Conservation (phyloP, 1,140 invertebrate genomes). For the Drosophila kepulauana region DNA sequence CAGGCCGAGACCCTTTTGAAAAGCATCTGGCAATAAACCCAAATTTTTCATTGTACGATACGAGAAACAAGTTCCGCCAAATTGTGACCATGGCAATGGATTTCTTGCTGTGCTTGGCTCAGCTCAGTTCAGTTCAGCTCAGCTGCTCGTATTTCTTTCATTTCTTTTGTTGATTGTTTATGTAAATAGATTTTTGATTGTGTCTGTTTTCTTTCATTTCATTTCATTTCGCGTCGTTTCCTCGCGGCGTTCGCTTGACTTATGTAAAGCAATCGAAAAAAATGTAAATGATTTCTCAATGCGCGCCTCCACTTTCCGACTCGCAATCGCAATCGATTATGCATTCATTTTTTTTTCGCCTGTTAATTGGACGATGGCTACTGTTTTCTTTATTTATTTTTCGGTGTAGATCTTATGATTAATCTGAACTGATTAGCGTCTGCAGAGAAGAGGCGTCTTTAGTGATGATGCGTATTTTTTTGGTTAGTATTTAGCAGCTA, state of each 20-base stretch:
- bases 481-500: slow-evolving; percentile 28
- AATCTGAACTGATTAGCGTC: slow-evolving; percentile 24
- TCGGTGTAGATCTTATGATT: slow-evolving; percentile 1
- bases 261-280: slow-evolving; percentile 70
- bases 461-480: background rate
- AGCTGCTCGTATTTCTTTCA: slow-evolving; percentile 48
- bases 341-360: slow-evolving; percentile 63
- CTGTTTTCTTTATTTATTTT: slow-evolving; percentile 35
- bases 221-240: slow-evolving; percentile 24
- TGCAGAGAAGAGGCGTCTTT: background rate
- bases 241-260: slow-evolving; percentile 36
- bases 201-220: slow-evolving; percentile 24
- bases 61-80: slow-evolving; percentile 78
- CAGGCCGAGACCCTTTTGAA: slow-evolving; percentile 54
- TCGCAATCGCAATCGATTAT: slow-evolving; percentile 65
- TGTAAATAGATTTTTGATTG: slow-evolving; percentile 38
- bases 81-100: slow-evolving; percentile 82
- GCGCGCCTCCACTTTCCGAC: slow-evolving; percentile 23
- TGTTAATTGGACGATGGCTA: slow-evolving; percentile 64
- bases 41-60: slow-evolving; percentile 27
- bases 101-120: slow-evolving; percentile 45
- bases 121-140: slow-evolving; percentile 14
- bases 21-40: slow-evolving; percentile 73
- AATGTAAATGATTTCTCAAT: slow-evolving; percentile 78
- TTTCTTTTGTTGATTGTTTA: slow-evolving; percentile 66